Evolutionary conservation across 2,797 vertebrate species (phyloP).

Genomic region (Amblyopsis hoosieri): DNA sequence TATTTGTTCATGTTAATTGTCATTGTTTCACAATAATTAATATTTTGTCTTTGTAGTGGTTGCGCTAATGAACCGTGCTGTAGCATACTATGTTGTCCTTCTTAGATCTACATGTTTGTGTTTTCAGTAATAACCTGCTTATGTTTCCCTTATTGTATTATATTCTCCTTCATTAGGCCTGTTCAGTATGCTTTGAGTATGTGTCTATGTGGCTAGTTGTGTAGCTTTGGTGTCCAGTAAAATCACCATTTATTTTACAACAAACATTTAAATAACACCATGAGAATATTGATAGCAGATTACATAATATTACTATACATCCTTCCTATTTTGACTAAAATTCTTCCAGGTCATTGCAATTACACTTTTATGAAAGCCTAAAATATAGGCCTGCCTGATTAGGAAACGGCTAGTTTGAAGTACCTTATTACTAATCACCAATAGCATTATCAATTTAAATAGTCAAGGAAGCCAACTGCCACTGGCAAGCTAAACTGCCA

Average conservation of each 20-base stretch:
- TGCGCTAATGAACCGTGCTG: conserved; percentile 2
- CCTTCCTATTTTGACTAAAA: too few species aligned
- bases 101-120: conserved; percentile 6
- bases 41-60: conserved; percentile 3
- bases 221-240: conserved; percentile 39
- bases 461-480: conserved; percentile 1
- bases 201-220: conserved; percentile 53
- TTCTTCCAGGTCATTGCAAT: too few species aligned
- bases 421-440: neutral
- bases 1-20: conserved; percentile 24
- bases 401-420: too few species aligned
- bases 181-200: conserved; percentile 40
- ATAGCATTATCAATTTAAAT: neutral
- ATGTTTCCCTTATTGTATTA: conserved; percentile 27
- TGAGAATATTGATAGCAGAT: conserved; percentile 21
- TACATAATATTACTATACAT: conserved; percentile 8
- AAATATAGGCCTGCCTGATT: too few species aligned
- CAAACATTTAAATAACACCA: conserved; percentile 13
- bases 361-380: too few species aligned
- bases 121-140: conserved; percentile 20
- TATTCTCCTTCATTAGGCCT: conserved; percentile 27
- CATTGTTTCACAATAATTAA: neutral
- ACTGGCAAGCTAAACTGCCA: conserved; percentile 5
- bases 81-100: neutral
- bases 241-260: conserved; percentile 26